These are phyloP conservation scores for Salvelinus namaycush DNA, from an alignment of 2,113 vertebrate species.

Conservation along the genomic window DNA sequence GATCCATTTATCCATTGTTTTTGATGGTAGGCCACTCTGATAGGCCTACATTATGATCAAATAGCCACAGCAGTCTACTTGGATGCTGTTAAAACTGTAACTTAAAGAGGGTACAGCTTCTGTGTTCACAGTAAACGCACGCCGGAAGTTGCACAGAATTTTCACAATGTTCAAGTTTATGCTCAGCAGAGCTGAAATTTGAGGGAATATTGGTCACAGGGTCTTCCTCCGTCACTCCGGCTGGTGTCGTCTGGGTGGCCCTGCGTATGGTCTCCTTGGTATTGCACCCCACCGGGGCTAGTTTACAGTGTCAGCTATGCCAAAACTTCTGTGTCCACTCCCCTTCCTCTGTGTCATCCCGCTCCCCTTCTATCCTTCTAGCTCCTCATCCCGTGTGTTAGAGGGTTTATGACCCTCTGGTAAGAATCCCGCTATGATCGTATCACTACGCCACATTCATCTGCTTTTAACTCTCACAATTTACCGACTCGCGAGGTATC, in stretches of 20 bases:
- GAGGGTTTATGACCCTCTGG: background rate
- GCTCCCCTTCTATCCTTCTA: background rate
- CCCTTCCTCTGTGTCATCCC: background rate
- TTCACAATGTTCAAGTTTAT: no score
- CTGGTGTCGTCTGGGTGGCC: background rate
- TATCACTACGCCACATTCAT: conserved; percentile 5
- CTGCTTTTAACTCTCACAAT: conserved; percentile 18
- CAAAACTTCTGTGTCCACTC: background rate
- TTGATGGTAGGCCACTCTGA: no score
- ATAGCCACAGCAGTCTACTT: no score
- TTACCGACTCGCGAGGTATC: conserved; percentile 17
- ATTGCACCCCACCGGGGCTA: conserved; percentile 2
- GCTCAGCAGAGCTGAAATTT: no score
- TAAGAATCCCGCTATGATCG: background rate
- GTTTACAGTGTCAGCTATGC: conserved; percentile 34
- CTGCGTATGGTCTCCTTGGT: background rate
- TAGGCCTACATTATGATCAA: no score
- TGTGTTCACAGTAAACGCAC: no score
- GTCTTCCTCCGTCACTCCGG: no score
- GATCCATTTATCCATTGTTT: no score
- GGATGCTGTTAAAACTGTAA: no score
- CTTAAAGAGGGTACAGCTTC: no score
- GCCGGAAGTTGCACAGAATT: no score
- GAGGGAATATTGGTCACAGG: no score
- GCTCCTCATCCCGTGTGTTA: background rate